phyloP scores from a whole-genome alignment of 2,113 vertebrate genomes.

The Barnardius zonarius region DNA sequence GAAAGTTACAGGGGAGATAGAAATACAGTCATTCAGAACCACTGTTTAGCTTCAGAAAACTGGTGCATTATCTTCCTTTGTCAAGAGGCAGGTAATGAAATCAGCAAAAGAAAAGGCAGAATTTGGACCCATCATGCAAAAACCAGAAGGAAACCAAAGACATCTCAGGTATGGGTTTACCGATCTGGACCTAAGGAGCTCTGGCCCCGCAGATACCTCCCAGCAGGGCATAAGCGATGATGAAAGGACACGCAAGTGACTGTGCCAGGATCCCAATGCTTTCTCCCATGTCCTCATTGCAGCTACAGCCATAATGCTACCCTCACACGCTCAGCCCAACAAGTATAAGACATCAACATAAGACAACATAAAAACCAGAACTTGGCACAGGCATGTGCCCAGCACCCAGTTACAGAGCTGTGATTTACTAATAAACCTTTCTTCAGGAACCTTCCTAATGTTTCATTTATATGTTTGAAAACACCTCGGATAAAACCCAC shows the following conservation, averaged over 20 bases:
- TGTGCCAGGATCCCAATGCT: fast-evolving
- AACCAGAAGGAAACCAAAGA: background rate
- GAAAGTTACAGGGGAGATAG: constrained; percentile 12
- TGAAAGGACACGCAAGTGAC: background rate
- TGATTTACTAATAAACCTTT: background rate
- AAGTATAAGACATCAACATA: background rate
- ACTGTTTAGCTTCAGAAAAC: background rate
- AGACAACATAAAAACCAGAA: background rate
- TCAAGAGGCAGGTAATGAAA: background rate
- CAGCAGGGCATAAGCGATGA: fast-evolving
- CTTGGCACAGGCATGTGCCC: no score
- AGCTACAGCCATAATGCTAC: background rate
- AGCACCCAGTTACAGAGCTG: background rate
- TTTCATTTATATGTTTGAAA: background rate
- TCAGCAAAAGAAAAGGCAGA: background rate
- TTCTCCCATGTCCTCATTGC: background rate
- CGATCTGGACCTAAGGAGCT: background rate
- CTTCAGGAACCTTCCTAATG: background rate
- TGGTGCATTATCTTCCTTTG: background rate
- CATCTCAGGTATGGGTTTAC: fast-evolving
- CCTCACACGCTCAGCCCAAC: background rate
- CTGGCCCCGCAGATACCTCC: fast-evolving
- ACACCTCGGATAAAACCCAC: background rate
- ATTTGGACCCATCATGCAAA: background rate
- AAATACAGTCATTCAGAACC: background rate